These are phyloP conservation scores for Tringa solitaria DNA, from an alignment of 2,113 vertebrate species.

Conservation along the genomic window DNA sequence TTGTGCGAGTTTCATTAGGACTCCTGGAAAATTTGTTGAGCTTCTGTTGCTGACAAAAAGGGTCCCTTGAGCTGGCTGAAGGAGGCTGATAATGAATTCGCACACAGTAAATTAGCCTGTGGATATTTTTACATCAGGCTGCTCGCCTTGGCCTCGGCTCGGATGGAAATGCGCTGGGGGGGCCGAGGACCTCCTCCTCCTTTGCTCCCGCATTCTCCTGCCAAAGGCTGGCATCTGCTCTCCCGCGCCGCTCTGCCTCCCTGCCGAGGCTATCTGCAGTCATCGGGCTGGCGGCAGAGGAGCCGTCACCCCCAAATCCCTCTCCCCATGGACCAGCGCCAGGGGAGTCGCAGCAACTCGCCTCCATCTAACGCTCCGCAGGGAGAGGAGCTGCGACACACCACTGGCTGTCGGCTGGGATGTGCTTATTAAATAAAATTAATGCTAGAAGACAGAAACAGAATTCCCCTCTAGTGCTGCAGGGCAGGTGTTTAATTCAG, in stretches of 20 bases:
- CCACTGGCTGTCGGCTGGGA: not conserved
- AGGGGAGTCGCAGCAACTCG: not conserved
- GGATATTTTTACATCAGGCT: not conserved
- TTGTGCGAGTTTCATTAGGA: not conserved
- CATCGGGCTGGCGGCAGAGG: not conserved
- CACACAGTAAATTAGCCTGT: not conserved
- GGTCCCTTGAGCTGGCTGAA: constrained; percentile 3
- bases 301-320: not conserved
- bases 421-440: constrained; percentile 43
- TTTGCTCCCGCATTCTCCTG: not conserved
- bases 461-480: constrained; percentile 16
- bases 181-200: not conserved
- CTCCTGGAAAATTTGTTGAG: not conserved
- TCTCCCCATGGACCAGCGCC: accelerated
- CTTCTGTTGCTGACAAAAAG: not conserved
- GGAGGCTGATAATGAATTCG: constrained; percentile 32
- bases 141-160: not conserved
- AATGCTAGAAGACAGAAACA: constrained; percentile 38
- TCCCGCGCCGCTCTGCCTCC: not conserved
- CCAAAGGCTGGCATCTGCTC: not conserved
- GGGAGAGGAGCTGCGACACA: not conserved
- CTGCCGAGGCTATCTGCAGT: not conserved
- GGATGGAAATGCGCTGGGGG: not conserved
- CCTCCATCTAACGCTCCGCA: not conserved
- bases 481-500: constrained; percentile 56